These are phyloP conservation scores for Mactromeris polynyma DNA, from an alignment of 2,888 invertebrate species.

Conservation along the genomic window DNA sequence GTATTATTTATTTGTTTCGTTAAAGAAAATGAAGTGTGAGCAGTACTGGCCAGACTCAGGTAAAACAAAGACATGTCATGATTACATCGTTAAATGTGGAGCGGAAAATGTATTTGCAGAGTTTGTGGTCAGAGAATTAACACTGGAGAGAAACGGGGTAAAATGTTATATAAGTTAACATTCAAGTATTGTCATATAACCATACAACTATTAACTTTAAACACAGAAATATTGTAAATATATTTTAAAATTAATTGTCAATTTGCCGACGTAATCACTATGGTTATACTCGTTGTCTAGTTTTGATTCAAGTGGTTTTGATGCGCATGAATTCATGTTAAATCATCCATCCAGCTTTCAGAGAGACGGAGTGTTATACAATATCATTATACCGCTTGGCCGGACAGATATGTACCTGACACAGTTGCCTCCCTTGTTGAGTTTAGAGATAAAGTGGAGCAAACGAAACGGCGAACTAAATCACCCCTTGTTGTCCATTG, in stretches of 20 bases:
- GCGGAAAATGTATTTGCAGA: slow-evolving; percentile 21
- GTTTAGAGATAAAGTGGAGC: slow-evolving; percentile 29
- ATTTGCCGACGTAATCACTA: too few species aligned
- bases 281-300: too few species aligned
- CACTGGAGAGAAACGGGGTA: not conserved
- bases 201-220: too few species aligned
- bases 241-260: too few species aligned
- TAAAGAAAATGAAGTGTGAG: slow-evolving; percentile 29
- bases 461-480: not conserved
- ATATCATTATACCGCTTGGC: slow-evolving; percentile 29
- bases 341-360: not conserved
- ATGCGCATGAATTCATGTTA: too few species aligned
- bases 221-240: too few species aligned
- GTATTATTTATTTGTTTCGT: not conserved
- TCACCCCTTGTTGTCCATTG: slow-evolving; percentile 22
- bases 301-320: too few species aligned
- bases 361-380: not conserved
- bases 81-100: not conserved
- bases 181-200: not conserved
- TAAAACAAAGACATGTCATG: not conserved
- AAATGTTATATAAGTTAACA: not conserved
- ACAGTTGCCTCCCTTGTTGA: slow-evolving; percentile 16
- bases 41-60: slow-evolving; percentile 28
- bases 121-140: slow-evolving; percentile 20
- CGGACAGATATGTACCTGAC: slow-evolving; percentile 7